Conservation (phyloP, 2,113 vertebrate species). For the Tamias sibiricus region DNA sequence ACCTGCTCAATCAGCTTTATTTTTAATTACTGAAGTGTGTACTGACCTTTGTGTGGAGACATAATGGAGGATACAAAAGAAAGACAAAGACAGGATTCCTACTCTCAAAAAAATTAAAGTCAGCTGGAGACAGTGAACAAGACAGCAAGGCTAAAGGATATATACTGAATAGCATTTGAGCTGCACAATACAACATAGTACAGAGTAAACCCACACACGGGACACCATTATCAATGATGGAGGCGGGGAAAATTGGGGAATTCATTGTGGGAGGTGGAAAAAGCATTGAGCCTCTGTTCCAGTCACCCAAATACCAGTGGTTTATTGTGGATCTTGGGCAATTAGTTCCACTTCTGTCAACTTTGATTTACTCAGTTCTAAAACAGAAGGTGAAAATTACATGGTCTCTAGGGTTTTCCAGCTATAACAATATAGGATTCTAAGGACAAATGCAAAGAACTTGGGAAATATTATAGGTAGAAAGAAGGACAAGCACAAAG, state of each 20-base stretch:
- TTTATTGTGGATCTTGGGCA: neutral
- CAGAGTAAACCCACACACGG: neutral
- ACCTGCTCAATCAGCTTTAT: constrained; percentile 70
- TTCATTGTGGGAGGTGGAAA: neutral
- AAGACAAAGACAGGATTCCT: neutral
- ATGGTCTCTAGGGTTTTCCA: neutral
- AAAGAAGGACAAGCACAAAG: constrained; percentile 16
- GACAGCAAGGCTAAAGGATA: neutral
- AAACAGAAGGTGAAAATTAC: neutral
- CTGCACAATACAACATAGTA: neutral
- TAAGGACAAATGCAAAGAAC: neutral
- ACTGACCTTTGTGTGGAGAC: constrained; percentile 1
- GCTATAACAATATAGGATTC: neutral
- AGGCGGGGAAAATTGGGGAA: neutral
- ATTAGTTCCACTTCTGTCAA: neutral
- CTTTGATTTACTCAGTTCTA: constrained; percentile 12
- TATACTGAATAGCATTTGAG: neutral
- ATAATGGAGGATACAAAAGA: constrained; percentile 21
- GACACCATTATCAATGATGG: neutral
- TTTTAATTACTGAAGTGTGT: constrained; percentile 52
- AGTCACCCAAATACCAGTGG: neutral
- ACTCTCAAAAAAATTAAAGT: neutral
- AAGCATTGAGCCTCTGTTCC: neutral
- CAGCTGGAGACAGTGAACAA: neutral
- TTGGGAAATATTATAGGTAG: neutral